Percentiles rank a stretch among this genome's conserved stretches.
phyloP scores from a whole-genome alignment of 2,888 invertebrate species.

The Aspidapion aeneum region DNA sequence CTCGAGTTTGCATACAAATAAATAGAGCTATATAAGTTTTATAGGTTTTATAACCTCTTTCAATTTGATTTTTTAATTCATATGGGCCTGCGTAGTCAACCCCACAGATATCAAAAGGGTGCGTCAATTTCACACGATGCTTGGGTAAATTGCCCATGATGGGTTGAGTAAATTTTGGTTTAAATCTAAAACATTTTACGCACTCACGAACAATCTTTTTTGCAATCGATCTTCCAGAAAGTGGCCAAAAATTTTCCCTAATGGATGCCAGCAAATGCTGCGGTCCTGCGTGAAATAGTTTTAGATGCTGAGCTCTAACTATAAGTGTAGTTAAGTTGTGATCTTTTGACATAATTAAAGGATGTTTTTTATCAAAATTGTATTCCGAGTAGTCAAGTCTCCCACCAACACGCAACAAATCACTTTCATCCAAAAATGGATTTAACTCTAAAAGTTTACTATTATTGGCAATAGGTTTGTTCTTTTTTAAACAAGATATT shows the following conservation, averaged over 20 bases:
- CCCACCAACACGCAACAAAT: conserved; percentile 34
- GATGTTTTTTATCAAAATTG: conserved; percentile 3
- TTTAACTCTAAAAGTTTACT: conserved; percentile 10
- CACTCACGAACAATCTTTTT: not conserved
- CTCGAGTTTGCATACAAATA: conserved; percentile 19
- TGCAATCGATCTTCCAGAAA: not conserved
- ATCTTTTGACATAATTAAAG: conserved; percentile 18
- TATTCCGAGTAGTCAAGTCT: conserved; percentile 25
- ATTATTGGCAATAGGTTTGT: not conserved
- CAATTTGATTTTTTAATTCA: conserved; percentile 7
- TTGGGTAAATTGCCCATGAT: conserved; percentile 8
- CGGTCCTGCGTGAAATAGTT: conserved; percentile 22
- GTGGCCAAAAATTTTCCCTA: conserved; percentile 28
- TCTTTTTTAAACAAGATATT: too few relatives aligned
- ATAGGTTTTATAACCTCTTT: not conserved
- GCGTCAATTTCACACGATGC: not conserved
- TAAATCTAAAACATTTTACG: conserved; percentile 8
- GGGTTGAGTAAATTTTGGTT: conserved; percentile 6
- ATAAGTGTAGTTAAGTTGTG: not conserved
- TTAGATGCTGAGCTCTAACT: too few relatives aligned
- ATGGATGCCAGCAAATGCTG: conserved; percentile 22
- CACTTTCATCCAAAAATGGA: conserved; percentile 27
- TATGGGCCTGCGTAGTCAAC: conserved; percentile 25
- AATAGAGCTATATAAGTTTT: conserved; percentile 16
- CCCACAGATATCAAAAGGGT: conserved; percentile 10